Evolutionary conservation across 1,140 invertebrate genomes (phyloP).

Genomic region (Drosophila carrolli): DNA sequence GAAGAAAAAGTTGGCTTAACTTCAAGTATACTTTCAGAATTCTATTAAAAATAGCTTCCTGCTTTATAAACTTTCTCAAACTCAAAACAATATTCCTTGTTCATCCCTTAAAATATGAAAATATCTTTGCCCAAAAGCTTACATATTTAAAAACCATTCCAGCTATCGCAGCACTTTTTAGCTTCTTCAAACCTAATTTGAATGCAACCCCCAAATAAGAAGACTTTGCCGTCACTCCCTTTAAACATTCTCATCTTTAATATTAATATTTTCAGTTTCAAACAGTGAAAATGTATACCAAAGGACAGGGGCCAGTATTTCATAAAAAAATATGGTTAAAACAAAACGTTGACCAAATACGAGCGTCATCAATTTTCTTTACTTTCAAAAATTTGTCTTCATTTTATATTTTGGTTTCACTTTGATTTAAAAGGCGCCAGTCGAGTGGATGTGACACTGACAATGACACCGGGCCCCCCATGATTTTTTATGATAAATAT

Average conservation of each 20-base stretch:
- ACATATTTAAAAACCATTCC: constrained; percentile 15
- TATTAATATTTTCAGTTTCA: constrained; percentile 24
- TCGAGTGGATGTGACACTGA: constrained; percentile 54
- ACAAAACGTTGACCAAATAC: constrained; percentile 19
- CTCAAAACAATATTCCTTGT: neutral
- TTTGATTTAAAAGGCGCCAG: constrained; percentile 71
- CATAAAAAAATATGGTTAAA: constrained; percentile 13
- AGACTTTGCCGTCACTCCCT: constrained; percentile 3
- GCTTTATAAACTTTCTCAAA: constrained; percentile 13
- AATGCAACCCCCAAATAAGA: constrained; percentile 30
- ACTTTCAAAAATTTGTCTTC: constrained; percentile 27
- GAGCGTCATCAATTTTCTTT: constrained; percentile 47
- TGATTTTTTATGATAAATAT: constrained; percentile 58
- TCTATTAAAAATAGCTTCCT: constrained; percentile 33
- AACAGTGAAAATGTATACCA: constrained; percentile 10
- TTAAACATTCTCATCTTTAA: constrained; percentile 24
- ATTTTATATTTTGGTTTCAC: constrained; percentile 38
- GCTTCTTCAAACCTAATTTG: constrained; percentile 20
- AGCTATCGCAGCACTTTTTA: constrained; percentile 27
- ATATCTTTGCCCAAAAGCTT: constrained; percentile 11
- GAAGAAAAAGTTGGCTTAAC: neutral
- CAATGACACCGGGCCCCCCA: constrained; percentile 46
- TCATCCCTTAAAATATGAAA: constrained; percentile 29
- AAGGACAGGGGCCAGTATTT: neutral
- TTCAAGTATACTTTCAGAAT: constrained; percentile 5